These are phyloP conservation scores for Tenualosa thibaudeaui DNA, from an alignment of 2,797 vertebrate genomes.

Conservation along the genomic window DNA sequence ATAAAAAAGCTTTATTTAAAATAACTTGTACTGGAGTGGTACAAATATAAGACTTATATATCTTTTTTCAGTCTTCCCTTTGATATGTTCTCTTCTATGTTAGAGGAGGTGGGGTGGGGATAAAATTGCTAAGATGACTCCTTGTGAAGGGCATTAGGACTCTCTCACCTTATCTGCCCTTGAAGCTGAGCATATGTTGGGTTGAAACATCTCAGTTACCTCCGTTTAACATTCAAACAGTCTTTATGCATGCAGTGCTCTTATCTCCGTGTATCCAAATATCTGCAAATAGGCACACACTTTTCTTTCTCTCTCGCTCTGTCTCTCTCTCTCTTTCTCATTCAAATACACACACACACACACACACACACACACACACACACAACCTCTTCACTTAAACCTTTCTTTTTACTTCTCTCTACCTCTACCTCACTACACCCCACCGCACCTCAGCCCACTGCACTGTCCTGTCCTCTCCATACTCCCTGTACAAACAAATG, in stretches of 20 bases:
- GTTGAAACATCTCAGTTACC: slow-evolving; percentile 81
- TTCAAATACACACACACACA: background rate
- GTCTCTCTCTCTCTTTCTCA: background rate
- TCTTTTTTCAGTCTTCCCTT: background rate
- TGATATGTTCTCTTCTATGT: background rate
- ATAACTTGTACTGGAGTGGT: background rate
- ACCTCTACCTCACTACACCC: background rate
- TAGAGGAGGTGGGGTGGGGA: too few species aligned
- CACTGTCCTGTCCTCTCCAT: background rate
- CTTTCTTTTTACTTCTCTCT: background rate
- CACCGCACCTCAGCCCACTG: background rate
- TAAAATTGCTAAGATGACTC: slow-evolving; percentile 27
- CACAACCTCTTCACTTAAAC: background rate
- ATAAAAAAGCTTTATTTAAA: background rate
- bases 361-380: background rate
- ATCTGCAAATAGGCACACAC: background rate
- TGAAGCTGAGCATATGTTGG: slow-evolving; percentile 62
- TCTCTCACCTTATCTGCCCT: slow-evolving; percentile 54
- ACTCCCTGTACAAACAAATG: slow-evolving; percentile 12
- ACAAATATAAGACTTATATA: background rate
- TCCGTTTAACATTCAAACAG: slow-evolving; percentile 65
- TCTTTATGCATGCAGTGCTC: background rate
- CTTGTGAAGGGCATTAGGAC: slow-evolving; percentile 37
- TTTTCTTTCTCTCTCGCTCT: too few species aligned
- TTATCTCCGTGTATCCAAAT: background rate